phyloP scores from a whole-genome alignment of 2,888 invertebrate species.

The Lycocerus yunnanus region DNA sequence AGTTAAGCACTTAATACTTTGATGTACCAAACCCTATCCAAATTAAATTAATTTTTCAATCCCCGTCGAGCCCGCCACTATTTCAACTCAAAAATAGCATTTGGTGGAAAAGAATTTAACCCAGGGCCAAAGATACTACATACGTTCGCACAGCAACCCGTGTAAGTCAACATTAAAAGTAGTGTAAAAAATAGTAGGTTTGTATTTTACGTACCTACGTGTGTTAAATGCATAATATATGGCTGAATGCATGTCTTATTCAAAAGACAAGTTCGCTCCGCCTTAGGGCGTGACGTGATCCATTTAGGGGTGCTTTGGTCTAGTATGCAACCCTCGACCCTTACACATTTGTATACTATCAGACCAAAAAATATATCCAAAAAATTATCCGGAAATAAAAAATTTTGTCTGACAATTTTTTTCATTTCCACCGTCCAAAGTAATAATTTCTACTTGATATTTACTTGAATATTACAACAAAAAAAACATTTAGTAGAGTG shows the following conservation, averaged over 20 bases:
- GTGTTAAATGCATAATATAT: constrained; percentile 52
- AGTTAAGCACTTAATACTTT: background rate
- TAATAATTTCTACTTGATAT: background rate
- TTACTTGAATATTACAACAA: too few relatives aligned
- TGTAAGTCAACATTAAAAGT: background rate
- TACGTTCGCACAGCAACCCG: background rate
- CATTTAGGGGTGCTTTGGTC: constrained; percentile 39
- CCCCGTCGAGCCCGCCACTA: background rate
- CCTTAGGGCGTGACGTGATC: constrained; percentile 49
- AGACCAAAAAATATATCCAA: constrained; percentile 17
- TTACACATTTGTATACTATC: constrained; percentile 24
- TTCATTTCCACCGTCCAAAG: background rate
- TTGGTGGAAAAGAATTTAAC: background rate
- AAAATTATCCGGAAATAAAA: background rate
- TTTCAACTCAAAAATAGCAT: background rate
- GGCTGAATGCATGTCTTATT: constrained; percentile 51
- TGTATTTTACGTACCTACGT: constrained; percentile 10
- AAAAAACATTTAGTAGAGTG: background rate
- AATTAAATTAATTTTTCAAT: background rate
- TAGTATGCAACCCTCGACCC: constrained; percentile 24
- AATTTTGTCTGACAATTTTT: background rate
- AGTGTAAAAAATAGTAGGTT: background rate
- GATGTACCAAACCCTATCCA: background rate
- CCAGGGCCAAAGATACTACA: background rate
- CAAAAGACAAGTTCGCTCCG: constrained; percentile 46